Percentiles rank a stretch among this genome's conserved stretches.
Evolutionary conservation across 2,113 vertebrate species (phyloP).

Genomic region (Gobio gobio): DNA sequence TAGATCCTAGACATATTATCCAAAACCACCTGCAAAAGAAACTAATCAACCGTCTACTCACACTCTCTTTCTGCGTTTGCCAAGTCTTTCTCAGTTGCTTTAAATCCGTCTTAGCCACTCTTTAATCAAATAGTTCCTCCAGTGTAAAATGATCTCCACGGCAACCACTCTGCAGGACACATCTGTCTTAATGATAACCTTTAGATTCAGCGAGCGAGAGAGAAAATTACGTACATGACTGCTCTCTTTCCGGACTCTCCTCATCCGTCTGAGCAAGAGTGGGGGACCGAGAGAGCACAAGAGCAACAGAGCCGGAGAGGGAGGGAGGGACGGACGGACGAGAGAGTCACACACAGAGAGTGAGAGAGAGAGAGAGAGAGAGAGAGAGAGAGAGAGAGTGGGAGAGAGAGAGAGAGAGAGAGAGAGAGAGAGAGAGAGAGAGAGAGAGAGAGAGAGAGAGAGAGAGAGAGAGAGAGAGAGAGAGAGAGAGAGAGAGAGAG

Average conservation of each 20-base stretch:
- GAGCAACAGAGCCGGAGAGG: conserved; percentile 30
- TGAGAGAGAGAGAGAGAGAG: conserved; percentile 45
- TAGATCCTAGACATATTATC: background rate
- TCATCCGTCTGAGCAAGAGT: conserved; percentile 51
- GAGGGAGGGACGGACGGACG: background rate
- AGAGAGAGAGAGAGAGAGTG: conserved; percentile 41
- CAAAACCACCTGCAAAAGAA: conserved; percentile 23
- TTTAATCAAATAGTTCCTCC: conserved; percentile 54
- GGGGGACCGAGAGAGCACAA: conserved; percentile 15
- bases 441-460: conserved; percentile 37
- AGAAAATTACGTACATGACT: conserved; percentile 54
- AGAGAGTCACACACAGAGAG: background rate
- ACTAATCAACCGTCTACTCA: conserved; percentile 49
- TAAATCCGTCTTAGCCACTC: conserved; percentile 51
- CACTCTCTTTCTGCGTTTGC: conserved; percentile 35
- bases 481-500: background rate
- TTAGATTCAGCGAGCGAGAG: conserved; percentile 44
- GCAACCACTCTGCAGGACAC: conserved; percentile 38
- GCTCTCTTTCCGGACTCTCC: conserved; percentile 51
- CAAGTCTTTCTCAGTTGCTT: conserved; percentile 38
- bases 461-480: conserved; percentile 41
- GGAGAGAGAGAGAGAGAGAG: conserved; percentile 44
- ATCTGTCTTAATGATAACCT: conserved; percentile 53
- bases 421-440: conserved; percentile 11
- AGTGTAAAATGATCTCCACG: conserved; percentile 44